phyloP scores from a whole-genome alignment of 2,888 invertebrate species.

The Helobdella robusta region DNA sequence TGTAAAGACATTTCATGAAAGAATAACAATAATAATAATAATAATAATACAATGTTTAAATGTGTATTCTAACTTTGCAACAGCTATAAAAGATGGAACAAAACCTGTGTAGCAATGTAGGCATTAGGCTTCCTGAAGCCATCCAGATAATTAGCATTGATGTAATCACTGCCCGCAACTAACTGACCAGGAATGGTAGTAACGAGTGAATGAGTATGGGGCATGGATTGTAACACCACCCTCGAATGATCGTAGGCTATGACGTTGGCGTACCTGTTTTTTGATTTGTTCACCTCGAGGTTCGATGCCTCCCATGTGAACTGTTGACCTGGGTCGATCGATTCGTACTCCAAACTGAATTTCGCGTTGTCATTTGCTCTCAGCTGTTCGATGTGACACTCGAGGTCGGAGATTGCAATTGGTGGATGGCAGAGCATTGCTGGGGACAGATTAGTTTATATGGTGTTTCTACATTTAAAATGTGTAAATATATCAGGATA shows the following conservation, averaged over 20 bases:
- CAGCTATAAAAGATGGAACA: neutral
- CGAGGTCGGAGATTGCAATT: slow-evolving; percentile 82
- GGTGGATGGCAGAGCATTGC: slow-evolving; percentile 68
- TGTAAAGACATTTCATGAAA: too few relatives aligned
- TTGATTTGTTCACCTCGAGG: slow-evolving; percentile 92
- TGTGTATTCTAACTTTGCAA: neutral
- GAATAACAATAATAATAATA: neutral
- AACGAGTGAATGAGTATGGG: neutral
- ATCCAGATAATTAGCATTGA: slow-evolving; percentile 98
- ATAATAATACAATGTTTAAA: neutral
- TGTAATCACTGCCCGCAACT: slow-evolving; percentile 85
- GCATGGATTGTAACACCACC: slow-evolving; percentile 49
- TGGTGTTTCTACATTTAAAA: too few relatives aligned
- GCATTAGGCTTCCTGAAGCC: slow-evolving; percentile 96
- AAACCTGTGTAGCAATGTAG: slow-evolving; percentile 81
- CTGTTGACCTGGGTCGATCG: slow-evolving; percentile 97
- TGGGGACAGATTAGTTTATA: too few relatives aligned
- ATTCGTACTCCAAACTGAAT: slow-evolving; percentile 94
- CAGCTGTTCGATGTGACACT: slow-evolving; percentile 86
- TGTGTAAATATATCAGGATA: too few relatives aligned
- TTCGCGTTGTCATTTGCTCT: slow-evolving; percentile 91
- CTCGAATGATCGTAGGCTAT: slow-evolving; percentile 92
- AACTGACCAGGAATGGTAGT: slow-evolving; percentile 49
- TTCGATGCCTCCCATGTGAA: slow-evolving; percentile 99
- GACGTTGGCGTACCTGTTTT: slow-evolving; percentile 97